Base-by-base conservation (phyloP, 2,797 vertebrate species). In the Spinibarbus caldwelli region DNA sequence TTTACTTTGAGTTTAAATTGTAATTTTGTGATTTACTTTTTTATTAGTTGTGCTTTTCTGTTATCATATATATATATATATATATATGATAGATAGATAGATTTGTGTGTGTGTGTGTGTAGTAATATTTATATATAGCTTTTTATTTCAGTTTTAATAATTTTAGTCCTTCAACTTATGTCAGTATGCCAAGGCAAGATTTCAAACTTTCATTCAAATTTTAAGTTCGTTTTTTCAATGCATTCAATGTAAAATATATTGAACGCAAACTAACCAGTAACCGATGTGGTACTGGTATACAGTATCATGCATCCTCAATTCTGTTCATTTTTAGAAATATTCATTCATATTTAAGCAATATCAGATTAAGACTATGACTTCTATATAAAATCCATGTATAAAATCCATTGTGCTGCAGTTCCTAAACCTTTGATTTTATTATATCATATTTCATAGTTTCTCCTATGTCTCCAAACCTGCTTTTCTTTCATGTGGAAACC, bases 401-500 rank as follows among this genome's bases (percentile, higher is more conserved):
- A 62, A 78, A 79, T 47, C 38, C 41, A 62, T 15, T 64, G 36
- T n/a, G 45, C 67, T 31, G 36, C 49, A 72, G 17, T 59, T 82
- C 26, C 59, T 62, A 43, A 64, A 62, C n/a, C 77, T 79, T 26
- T 47, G 77, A 34, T 66, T 41, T 47, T 79, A 66, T 79, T 64
- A 62, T 66, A 29, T 82, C 19, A 73, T 82, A 75, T 75, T 59
- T 64, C 47, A 81, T 26, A 7, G 66, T 52, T 72, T 83, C 70
- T 83, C 41, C 29, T 34, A 23, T 62, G 38, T 73, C 52, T 82
- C 4, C 9, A 66, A 52, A 23, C 71, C 36, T 6, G 43, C 29
- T 76, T 83, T 49, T 34, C 59, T 64, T 31, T 31, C 59, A 31
- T 3, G 59, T 17, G 36, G n/a, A 36, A 21, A 49, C 29, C 78